phyloP scores from a whole-genome alignment of 2,888 invertebrate genomes.

The Diadegma fenestrale region DNA sequence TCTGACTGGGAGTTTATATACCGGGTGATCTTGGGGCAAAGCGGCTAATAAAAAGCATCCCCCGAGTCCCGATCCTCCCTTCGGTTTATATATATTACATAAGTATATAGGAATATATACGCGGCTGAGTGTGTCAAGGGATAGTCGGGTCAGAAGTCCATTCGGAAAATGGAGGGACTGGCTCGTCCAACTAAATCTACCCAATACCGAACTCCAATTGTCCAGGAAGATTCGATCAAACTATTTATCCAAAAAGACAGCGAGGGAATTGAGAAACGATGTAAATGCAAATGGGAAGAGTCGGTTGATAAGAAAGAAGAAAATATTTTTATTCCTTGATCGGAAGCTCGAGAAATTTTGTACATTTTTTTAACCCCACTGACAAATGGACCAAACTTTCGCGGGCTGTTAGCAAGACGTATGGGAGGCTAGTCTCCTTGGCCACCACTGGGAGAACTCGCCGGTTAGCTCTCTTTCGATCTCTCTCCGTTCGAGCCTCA shows the following conservation, averaged over 20 bases:
- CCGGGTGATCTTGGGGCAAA: conserved; percentile 78
- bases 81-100: neutral
- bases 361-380: conserved; percentile 70
- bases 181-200: conserved; percentile 84
- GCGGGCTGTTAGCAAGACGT: conserved; percentile 83
- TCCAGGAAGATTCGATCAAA: conserved; percentile 65
- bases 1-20: conserved; percentile 66
- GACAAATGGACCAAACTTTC: conserved; percentile 80
- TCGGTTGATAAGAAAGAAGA: neutral
- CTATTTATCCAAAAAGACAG: conserved; percentile 41
- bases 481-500: conserved; percentile 64
- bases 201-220: conserved; percentile 83
- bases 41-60: conserved; percentile 85
- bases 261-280: conserved; percentile 67
- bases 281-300: neutral
- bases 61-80: conserved; percentile 62
- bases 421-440: conserved; percentile 82
- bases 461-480: conserved; percentile 52
- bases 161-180: conserved; percentile 84
- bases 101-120: conserved; percentile 39
- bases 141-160: conserved; percentile 84
- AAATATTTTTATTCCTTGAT: neutral
- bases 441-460: conserved; percentile 74
- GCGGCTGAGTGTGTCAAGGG: conserved; percentile 75
- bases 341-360: conserved; percentile 67